Base-by-base conservation (phyloP, 2,113 vertebrate species). In the Amblyornis subalaris region DNA sequence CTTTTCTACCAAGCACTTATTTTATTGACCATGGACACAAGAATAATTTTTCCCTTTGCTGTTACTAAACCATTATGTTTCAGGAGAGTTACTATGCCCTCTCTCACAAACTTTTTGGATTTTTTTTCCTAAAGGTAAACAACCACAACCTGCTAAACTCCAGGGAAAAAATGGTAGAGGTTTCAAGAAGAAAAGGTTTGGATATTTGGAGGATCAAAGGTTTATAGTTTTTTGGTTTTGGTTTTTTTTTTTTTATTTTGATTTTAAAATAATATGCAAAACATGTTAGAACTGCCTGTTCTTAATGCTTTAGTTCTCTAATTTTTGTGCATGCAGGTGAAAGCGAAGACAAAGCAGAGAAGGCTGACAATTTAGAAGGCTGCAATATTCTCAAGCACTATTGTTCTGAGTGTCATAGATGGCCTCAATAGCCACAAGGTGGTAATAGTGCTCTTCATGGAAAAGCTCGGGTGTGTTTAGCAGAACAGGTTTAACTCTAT, bases 361-460 rank as follows among this genome's bases (percentile, higher is more conserved):
- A 35, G 20, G 47, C 10, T 74, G 67, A 3, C 50, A 40, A 1
- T 65, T 58, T 26, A 26, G 42, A 31, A 26, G 17, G 51, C 71
- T 66, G 67, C 33, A 57, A 5, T 12, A 2, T 3, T 7, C 1
- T 0, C 8, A 28, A 54, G 57, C 35, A 26, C 47, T n/a, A 0
- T 19, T 77, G 50, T 48, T 50, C 53, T 36, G n/a, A 57, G 62
- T 1, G 0, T 6, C 54, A 48, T 6, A 40, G 33, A 7, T 3
- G 40, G 45, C 10, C 47, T 48, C 29, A n/a, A 71, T 19, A 62
- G 44, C 94, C 94, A 88, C 76, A 48, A 78, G 90, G 85, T 96
- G 92, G 92, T 81, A 91, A 94, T 18, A 78, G 74, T 60, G 90
- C 58, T 85, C 89, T 67, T 48, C 35, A 14, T 11, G 40, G 81